phyloP scores from a whole-genome alignment of 2,113 vertebrate genomes.

The Peromyscus maniculatus region DNA sequence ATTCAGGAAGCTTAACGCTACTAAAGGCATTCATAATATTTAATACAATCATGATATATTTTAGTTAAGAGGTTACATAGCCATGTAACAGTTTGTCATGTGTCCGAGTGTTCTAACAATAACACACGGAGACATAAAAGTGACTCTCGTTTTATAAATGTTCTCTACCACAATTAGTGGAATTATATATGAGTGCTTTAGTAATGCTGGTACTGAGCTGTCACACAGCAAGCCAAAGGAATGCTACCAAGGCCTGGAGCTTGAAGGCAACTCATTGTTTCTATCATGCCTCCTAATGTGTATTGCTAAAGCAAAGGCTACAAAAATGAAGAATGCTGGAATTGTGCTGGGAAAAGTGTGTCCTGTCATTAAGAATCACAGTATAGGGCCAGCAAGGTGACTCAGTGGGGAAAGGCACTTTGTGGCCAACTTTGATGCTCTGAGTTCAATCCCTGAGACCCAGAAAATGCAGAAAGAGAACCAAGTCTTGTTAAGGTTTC shows the following conservation, averaged over 20 bases:
- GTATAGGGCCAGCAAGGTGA: no score
- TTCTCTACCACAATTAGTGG: not conserved
- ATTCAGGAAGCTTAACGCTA: not conserved
- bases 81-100: conserved; percentile 38
- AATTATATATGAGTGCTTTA: conserved; percentile 40
- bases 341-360: not conserved
- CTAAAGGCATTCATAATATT: conserved; percentile 30
- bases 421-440: not conserved
- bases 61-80: conserved; percentile 23
- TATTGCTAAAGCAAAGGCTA: not conserved
- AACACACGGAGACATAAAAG: conserved; percentile 39
- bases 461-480: not conserved
- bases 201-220: conserved; percentile 15
- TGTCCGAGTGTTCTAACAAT: not conserved
- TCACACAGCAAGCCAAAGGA: conserved; percentile 20
- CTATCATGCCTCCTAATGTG: not conserved
- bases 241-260: not conserved
- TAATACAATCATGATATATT: conserved; percentile 53
- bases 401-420: not conserved
- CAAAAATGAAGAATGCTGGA: not conserved
- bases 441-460: not conserved
- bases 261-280: not conserved
- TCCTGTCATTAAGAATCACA: not conserved
- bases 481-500: no score
- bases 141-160: conserved; percentile 30